A percentile compares a stretch with the other conserved stretches of the same genome.
Evolutionary conservation across 2,888 invertebrate species (phyloP).

Genomic region (Artemia sinica): DNA sequence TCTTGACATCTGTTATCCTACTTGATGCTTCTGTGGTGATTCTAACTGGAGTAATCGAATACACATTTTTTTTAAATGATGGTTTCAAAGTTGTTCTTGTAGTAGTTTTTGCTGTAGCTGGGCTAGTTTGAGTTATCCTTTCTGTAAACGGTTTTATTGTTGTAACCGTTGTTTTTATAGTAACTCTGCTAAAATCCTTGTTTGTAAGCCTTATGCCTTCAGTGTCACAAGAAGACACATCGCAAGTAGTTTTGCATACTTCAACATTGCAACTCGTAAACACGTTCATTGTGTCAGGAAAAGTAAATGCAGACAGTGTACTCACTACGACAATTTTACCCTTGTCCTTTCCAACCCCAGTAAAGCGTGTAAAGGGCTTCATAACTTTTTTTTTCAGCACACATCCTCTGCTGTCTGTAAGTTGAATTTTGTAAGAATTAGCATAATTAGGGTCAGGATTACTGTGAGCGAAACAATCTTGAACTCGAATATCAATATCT

Average conservation of each 20-base stretch:
- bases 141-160: slow-evolving; percentile 24
- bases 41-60: too few species aligned
- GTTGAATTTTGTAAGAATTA: slow-evolving; percentile 42
- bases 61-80: too few species aligned
- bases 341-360: slow-evolving; percentile 41
- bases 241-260: slow-evolving; percentile 28
- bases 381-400: slow-evolving; percentile 46
- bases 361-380: slow-evolving; percentile 44
- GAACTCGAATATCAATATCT: slow-evolving; percentile 47
- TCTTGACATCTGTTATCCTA: not conserved
- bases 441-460: slow-evolving; percentile 42
- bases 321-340: slow-evolving; percentile 48
- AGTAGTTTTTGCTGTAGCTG: slow-evolving; percentile 18
- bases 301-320: slow-evolving; percentile 51
- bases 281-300: slow-evolving; percentile 52
- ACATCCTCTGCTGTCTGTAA: slow-evolving; percentile 48
- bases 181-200: slow-evolving; percentile 1
- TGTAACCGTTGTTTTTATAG: slow-evolving; percentile 19
- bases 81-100: not conserved
- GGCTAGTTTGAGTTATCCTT: slow-evolving; percentile 22
- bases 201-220: not conserved
- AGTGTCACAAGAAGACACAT: slow-evolving; percentile 18
- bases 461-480: slow-evolving; percentile 56
- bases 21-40: not conserved
- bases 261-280: slow-evolving; percentile 55